These are phyloP conservation scores for Pelodiscus sinensis DNA, from an alignment of 2,113 vertebrate genomes.

Conservation along the genomic window DNA sequence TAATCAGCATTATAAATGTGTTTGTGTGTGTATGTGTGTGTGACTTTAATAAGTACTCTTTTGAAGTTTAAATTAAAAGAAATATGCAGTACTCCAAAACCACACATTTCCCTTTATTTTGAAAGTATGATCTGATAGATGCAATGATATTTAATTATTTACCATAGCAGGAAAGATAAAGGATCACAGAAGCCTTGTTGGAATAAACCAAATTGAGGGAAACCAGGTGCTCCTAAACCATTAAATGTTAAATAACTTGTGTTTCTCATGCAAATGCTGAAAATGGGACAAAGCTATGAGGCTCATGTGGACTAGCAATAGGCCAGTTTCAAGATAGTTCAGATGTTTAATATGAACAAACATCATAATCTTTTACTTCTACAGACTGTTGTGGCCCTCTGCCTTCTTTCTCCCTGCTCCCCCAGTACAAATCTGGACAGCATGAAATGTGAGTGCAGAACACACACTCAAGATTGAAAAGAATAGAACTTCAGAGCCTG, in stretches of 20 bases:
- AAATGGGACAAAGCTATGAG: background rate
- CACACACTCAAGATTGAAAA: background rate
- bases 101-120: background rate
- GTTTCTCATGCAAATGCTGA: background rate
- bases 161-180: background rate
- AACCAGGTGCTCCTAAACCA: background rate
- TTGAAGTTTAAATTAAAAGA: background rate
- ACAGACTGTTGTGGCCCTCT: background rate
- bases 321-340: background rate
- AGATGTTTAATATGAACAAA: background rate
- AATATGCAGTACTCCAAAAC: background rate
- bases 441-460: background rate
- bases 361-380: background rate
- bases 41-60: background rate
- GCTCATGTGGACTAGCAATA: background rate
- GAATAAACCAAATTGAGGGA: background rate
- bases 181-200: background rate
- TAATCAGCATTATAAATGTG: background rate
- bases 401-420: background rate
- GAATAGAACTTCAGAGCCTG: accelerated
- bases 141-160: background rate
- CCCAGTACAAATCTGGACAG: background rate
- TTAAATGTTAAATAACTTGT: background rate
- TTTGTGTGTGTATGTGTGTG: background rate
- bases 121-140: background rate